Evolutionary conservation across 64 coral and sea anemone genomes (phyloP), one percentile per base, ranked within the genome.

Genomic region (Dendronephthya gigantea): DNA sequence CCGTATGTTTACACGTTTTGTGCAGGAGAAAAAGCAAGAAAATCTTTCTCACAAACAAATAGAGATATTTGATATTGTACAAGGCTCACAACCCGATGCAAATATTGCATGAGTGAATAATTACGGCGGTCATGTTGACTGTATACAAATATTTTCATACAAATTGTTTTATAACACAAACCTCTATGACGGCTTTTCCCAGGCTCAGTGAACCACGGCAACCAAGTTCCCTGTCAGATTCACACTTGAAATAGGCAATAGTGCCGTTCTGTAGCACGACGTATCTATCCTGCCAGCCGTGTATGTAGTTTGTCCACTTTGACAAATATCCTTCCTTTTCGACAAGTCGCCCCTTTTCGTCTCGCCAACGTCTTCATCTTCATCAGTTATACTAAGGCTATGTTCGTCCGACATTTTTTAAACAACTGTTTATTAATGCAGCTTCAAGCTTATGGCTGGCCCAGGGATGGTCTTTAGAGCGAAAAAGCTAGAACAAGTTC

Each of bases 271-370:
- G 91, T 45, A 98, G 86, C 27, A 98, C 90, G 6, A 98, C 95
- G 87, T 87, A 98, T 84, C 95, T 88, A 87, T 98, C 95, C 56
- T 98, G 95, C 95, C 95, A 98, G 59, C 95, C 95, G 36, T 98
- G 95, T 39, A 98, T 85, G 50, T 98, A 98, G 90, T 98, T 98
- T 12, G 95, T 98, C 95, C 95, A 98, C 87, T 98, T 98, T 48
- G 95, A 98, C 50, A 98, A 87, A 91, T 90, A 88, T 33, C 88
- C 95, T 90, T 98, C 92, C 45, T 87, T 39, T 66, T 90, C 89
- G 36, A 79, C 29, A 17, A 36, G 32, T 79, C 19, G 19, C 29
- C 22, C 58, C 37, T 79, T 79, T 15, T 34, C 12, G 32, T 19
- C 37, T 19, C 72, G 36, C 3, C 14, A 33, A 36, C 72, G 29